phyloP scores from a whole-genome alignment of 2,888 invertebrate species.

The Platycheirus rosarum region DNA sequence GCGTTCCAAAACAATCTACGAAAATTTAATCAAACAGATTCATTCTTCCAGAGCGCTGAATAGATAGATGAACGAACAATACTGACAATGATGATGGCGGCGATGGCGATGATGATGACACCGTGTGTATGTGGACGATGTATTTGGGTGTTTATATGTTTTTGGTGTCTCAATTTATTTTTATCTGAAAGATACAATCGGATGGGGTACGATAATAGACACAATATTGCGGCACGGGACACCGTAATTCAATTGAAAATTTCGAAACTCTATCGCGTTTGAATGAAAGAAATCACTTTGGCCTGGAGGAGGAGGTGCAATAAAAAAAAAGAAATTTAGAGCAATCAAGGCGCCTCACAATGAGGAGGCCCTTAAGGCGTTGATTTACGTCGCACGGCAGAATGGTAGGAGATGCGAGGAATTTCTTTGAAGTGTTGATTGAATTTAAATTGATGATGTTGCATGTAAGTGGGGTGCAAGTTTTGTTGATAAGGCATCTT shows the following conservation, averaged over 20 bases:
- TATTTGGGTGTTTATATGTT: constrained; percentile 34
- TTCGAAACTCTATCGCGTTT: constrained; percentile 56
- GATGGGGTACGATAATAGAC: constrained; percentile 29
- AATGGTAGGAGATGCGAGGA: background rate
- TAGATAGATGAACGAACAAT: constrained; percentile 41
- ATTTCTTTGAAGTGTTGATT: constrained; percentile 65
- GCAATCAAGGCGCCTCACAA: constrained; percentile 42
- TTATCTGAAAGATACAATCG: constrained; percentile 28
- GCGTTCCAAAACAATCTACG: constrained; percentile 67
- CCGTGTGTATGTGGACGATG: constrained; percentile 24
- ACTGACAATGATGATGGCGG: constrained; percentile 26
- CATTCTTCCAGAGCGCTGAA: constrained; percentile 19
- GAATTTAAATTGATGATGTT: constrained; percentile 51
- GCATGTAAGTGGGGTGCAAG: constrained; percentile 16
- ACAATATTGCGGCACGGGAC: constrained; percentile 67
- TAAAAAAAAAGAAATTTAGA: constrained; percentile 21
- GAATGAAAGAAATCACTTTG: constrained; percentile 60
- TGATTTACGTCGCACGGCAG: background rate
- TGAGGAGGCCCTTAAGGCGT: constrained; percentile 24
- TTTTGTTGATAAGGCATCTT: no score
- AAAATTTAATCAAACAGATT: constrained; percentile 66
- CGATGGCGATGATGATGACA: constrained; percentile 19
- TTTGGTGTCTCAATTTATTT: constrained; percentile 37
- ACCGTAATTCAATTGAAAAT: constrained; percentile 70
- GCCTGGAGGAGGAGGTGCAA: constrained; percentile 3